A percentile compares a stretch with the other conserved stretches of the same genome.
These are phyloP conservation scores for Adoxophyes honmai DNA, from an alignment of 1,140 invertebrate genomes.

Conservation along the genomic window DNA sequence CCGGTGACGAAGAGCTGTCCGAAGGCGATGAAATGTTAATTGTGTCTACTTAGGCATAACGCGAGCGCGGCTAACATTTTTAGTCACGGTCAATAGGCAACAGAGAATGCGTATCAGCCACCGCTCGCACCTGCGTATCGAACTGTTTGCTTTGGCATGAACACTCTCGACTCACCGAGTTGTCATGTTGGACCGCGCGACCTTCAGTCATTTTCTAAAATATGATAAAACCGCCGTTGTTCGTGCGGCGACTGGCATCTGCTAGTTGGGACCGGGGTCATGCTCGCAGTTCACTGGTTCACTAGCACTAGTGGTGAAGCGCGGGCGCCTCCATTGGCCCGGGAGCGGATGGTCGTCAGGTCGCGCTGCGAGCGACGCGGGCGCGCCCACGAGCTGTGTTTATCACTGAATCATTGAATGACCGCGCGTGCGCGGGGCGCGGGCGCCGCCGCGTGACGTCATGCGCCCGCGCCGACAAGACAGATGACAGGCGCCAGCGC, in stretches of 20 bases:
- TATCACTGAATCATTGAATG: slow-evolving; percentile 57
- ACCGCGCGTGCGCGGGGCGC: slow-evolving; percentile 22
- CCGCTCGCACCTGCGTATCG: neutral
- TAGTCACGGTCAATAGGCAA: neutral
- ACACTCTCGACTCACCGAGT: slow-evolving; percentile 58
- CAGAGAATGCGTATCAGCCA: neutral
- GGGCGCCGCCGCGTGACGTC: slow-evolving; percentile 32
- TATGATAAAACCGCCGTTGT: slow-evolving; percentile 70
- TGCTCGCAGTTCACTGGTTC: slow-evolving; percentile 31
- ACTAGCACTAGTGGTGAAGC: slow-evolving; percentile 36
- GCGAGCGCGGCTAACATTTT: neutral
- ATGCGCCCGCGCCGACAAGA: neutral
- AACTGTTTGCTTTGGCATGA: slow-evolving; percentile 13
- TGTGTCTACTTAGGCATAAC: neutral
- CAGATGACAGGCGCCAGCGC: slow-evolving; percentile 1
- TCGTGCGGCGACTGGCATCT: slow-evolving; percentile 70
- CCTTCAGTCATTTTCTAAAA: slow-evolving; percentile 75
- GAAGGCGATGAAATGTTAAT: too few relatives aligned
- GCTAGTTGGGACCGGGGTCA: slow-evolving; percentile 68
- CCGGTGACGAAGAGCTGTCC: too few relatives aligned
- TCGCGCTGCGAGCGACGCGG: slow-evolving; percentile 55
- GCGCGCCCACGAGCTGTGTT: slow-evolving; percentile 49
- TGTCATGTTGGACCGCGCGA: slow-evolving; percentile 55
- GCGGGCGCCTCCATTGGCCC: slow-evolving; percentile 52
- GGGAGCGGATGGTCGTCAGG: slow-evolving; percentile 44